Base-by-base conservation (phyloP, 2,797 vertebrate genomes). In the Leptatherina wallacei region DNA sequence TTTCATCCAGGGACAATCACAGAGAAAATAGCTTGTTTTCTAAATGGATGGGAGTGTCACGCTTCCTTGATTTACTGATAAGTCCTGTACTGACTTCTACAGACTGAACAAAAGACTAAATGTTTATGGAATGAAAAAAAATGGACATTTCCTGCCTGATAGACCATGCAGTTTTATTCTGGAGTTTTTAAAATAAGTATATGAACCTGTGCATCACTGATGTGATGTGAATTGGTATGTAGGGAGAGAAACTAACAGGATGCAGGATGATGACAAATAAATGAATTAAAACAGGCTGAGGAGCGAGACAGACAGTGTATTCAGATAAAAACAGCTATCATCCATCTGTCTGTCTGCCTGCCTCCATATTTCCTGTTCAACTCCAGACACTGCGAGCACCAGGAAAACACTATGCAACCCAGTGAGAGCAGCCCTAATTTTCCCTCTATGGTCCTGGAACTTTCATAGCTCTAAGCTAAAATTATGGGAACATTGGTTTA, bases 321-420 rank as follows among this genome's bases (percentile, higher is more conserved):
- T 73, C 68, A 65, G 73, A 78, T 67, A 90, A 52, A 52, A 30
- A 52, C 78, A 69, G 66, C 66, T 71, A 79, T 64, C 77, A 58
- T 78, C 80, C 79, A 80, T 85, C 83, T 85, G 69, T 63, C 57
- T 2, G 12, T 60, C 52, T 69, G 6, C 44, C 61, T 80, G 73
- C 36, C 67, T 24, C 51, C 40, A 35, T 62, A 68, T 62, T 79
- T 57, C 75, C 71, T 65, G 49, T 58, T 20, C 0, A 33, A 66
- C 61, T 72, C 69, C 49, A 72, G 78, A 76, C 58, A 65, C 52
- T 20, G 60, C 65, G 65, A 55, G 81, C 20, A 67, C 66, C 73
- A 78, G 36, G 22, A 62, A 84, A 82, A 85, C 70, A 42, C 18
- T 60, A 35, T 32, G 20, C 33, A 54, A 76, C 22, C 20, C 55